Evolutionary conservation across 2,797 vertebrate species (phyloP).

Genomic region (Corythornis leucogaster): DNA sequence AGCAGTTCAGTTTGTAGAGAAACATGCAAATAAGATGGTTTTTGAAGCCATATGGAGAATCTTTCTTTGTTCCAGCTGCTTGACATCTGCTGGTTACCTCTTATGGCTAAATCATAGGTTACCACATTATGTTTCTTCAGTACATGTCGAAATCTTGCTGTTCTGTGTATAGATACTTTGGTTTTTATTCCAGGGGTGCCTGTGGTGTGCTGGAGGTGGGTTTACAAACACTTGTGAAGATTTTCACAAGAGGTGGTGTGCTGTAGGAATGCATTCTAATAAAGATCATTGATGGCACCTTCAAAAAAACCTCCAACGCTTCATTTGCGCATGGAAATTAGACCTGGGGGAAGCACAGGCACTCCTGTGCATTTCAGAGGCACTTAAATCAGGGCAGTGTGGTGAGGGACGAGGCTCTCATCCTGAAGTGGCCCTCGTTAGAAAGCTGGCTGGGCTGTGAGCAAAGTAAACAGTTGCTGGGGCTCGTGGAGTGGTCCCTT

Average conservation of each 20-base stretch:
- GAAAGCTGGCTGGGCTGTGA: background rate
- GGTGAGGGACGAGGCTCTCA: background rate
- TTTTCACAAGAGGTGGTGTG: no score
- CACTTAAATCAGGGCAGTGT: background rate
- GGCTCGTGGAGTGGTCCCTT: background rate
- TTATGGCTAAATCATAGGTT: background rate
- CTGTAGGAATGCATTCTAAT: fast-evolving
- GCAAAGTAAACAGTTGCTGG: background rate
- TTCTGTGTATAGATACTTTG: background rate
- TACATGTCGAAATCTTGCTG: background rate
- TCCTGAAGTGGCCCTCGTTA: background rate
- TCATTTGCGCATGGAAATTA: background rate
- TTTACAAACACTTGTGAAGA: fast-evolving
- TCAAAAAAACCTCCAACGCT: background rate
- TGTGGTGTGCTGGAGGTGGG: background rate
- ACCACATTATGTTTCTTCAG: background rate
- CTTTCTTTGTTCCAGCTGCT: background rate
- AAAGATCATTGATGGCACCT: background rate
- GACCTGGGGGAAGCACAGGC: background rate
- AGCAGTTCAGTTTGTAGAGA: background rate
- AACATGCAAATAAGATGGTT: background rate
- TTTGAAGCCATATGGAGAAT: background rate
- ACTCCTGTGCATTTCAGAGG: fast-evolving
- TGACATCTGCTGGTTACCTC: background rate
- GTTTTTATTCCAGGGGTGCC: background rate